Percentiles rank a stretch among this genome's conserved stretches.
Evolutionary conservation across 2,113 vertebrate species (phyloP).

Genomic region (Phasianus colchicus): DNA sequence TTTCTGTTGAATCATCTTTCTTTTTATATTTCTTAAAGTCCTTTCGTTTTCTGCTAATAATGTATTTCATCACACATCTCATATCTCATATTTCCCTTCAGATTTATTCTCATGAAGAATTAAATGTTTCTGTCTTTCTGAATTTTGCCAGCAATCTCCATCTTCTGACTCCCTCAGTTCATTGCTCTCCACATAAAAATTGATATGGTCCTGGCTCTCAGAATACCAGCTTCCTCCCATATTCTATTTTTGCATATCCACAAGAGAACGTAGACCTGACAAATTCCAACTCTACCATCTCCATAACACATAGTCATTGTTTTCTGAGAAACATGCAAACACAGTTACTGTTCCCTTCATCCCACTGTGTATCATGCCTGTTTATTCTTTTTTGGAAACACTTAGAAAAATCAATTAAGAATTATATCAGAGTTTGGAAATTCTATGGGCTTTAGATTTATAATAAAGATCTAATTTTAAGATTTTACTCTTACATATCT

Average conservation of each 20-base stretch:
- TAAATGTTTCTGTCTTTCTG: not conserved
- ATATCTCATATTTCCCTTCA: not conserved
- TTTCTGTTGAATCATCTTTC: conserved; percentile 12
- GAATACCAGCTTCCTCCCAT: not conserved
- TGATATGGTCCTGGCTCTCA: not conserved
- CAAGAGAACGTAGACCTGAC: not conserved
- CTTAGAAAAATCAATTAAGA: not conserved
- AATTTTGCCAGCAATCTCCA: not conserved
- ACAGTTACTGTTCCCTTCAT: not conserved
- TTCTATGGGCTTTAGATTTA: not conserved
- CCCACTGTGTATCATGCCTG: not conserved
- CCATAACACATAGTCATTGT: not conserved
- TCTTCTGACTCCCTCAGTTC: not conserved
- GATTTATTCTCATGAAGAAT: not conserved
- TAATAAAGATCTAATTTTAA: not conserved
- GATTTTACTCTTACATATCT: not conserved
- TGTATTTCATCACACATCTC: not conserved
- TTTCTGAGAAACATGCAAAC: not conserved
- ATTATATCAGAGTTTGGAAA: not conserved
- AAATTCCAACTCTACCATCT: not conserved
- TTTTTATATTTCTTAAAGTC: not conserved
- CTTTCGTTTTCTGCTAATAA: conserved; percentile 9
- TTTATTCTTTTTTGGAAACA: not conserved
- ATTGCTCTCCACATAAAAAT: not conserved
- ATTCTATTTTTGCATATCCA: not conserved